These are phyloP conservation scores for Trachops cirrhosus DNA, from an alignment of 2,797 vertebrate species.

Conservation along the genomic window DNA sequence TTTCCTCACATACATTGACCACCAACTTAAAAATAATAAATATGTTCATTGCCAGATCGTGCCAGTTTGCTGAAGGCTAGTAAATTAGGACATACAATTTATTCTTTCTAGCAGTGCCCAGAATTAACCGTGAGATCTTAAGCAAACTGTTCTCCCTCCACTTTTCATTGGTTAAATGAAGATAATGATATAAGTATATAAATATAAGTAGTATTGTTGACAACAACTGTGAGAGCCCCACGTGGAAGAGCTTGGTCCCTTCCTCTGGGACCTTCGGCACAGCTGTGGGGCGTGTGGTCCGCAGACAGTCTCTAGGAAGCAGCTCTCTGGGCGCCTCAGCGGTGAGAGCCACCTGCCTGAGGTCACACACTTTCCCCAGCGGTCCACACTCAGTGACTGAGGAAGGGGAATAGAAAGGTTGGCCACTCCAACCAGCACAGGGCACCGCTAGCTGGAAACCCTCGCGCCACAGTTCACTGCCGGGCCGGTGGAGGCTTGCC, in stretches of 20 bases:
- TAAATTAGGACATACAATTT: background rate
- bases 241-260: background rate
- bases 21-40: background rate
- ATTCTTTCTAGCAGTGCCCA: background rate
- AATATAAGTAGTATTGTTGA: background rate
- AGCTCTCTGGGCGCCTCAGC: background rate
- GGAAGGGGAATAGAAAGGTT: background rate
- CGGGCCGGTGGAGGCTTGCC: background rate
- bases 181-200: background rate
- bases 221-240: background rate
- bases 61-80: background rate
- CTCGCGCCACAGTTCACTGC: background rate
- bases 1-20: background rate
- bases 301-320: background rate
- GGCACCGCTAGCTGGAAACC: background rate
- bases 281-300: background rate
- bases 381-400: background rate
- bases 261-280: background rate
- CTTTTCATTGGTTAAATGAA: constrained; percentile 3
- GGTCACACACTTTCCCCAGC: background rate
- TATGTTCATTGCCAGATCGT: background rate
- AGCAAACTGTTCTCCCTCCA: background rate
- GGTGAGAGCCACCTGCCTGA: background rate
- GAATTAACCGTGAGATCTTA: background rate
- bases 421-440: background rate